Evolutionary conservation across 2,888 invertebrate genomes (phyloP), one percentile per base, ranked within the genome.

Genomic region (Andrena bicolor): DNA sequence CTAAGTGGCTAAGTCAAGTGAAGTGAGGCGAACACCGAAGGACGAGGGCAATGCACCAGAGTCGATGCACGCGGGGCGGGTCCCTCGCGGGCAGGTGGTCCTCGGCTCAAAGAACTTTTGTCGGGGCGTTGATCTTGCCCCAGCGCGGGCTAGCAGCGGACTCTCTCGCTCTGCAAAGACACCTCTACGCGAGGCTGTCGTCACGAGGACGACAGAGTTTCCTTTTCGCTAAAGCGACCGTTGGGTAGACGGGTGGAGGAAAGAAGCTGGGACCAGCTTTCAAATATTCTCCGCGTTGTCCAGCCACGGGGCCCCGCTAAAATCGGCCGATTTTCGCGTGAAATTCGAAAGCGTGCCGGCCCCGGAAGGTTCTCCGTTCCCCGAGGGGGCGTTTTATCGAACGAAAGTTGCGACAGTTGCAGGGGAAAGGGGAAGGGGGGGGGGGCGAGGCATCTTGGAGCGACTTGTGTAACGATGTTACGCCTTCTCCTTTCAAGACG

Each of bases 61-160:
- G 86, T 81, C 82, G 88, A 87, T 82, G 84, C 84, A 82, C 83
- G 81, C 85, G 84, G 86, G 85, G 87, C 83, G 86, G 87, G 82
- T 87, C 82, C 87, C 85, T 88, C 90, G 89, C 90, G 93, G 93
- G 93, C 94, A 94, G 94, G 94, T 94, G 94, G 93, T 92, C 93
- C 90, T 86, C 89, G 89, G 92, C 92, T 91, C 91, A 91, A 91
- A 92, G 91, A 92, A 93, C 92, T 92, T 92, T 92, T 91, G 90
- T 89, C 90, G 90, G 92, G 92, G 91, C 92, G 90, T 92, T 92
- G 92, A 92, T 92, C 92, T 89, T 91, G 83, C 80, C 78, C 41
- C 82, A 72, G 83, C 82, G 80, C 83, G 82, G 76, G 79, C 85
- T 76, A 82, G 81, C 82, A 85, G 49, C 68, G 30, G 26, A 80